Conservation (phyloP, 2,113 vertebrate genomes). For the Polypterus senegalus region DNA sequence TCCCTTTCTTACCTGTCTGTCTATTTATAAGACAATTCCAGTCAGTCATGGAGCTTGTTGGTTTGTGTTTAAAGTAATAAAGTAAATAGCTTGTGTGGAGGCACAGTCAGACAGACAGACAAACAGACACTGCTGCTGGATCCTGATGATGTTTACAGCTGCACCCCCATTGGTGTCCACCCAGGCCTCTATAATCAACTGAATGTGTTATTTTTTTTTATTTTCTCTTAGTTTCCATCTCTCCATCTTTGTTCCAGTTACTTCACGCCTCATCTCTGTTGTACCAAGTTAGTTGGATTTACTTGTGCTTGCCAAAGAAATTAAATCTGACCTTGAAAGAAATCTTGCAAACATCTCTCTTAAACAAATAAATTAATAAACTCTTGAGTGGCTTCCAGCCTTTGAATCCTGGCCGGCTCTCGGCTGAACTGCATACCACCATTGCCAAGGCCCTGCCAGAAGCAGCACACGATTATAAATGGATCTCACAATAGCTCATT, state of each 20-base stretch:
- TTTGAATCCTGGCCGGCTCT: conserved; percentile 45
- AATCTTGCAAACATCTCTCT: conserved; percentile 31
- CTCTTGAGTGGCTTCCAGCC: conserved; percentile 38
- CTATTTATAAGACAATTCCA: too few species aligned
- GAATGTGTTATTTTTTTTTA: neutral
- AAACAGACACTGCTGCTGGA: too few species aligned
- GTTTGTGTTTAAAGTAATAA: too few species aligned
- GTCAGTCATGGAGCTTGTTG: too few species aligned
- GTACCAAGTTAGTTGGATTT: conserved; percentile 16
- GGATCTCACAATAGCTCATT: conserved; percentile 47
- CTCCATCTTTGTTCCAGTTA: conserved; percentile 1
- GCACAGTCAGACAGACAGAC: too few species aligned
- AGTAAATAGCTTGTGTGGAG: too few species aligned
- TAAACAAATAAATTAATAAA: conserved; percentile 35
- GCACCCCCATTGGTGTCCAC: neutral
- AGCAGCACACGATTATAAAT: conserved; percentile 38
- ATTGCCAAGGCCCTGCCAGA: conserved; percentile 32
- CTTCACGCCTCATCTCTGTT: conserved; percentile 21
- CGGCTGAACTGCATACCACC: conserved; percentile 31
- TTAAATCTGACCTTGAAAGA: conserved; percentile 23
- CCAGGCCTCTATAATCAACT: neutral
- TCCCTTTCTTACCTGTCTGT: too few species aligned
- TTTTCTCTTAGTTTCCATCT: conserved; percentile 16
- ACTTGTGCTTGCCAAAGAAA: conserved; percentile 12
- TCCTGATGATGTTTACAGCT: too few species aligned